These are phyloP conservation scores for Mastomys natalensis DNA, from an alignment of 2,113 vertebrate species.

Conservation along the genomic window DNA sequence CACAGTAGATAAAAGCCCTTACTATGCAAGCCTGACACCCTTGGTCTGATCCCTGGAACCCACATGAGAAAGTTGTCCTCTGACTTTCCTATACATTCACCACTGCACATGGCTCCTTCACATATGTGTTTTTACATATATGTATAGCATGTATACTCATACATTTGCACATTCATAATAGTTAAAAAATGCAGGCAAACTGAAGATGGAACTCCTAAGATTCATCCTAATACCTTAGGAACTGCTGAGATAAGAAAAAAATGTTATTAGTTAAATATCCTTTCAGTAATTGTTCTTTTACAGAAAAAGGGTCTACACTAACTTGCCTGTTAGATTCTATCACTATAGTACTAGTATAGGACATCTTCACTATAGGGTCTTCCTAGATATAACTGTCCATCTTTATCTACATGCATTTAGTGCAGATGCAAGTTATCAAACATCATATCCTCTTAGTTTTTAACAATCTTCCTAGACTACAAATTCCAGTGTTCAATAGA, in stretches of 20 bases:
- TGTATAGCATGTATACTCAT: not conserved
- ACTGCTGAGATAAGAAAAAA: not conserved
- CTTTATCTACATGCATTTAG: not conserved
- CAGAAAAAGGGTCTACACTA: not conserved
- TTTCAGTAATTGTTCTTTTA: constrained; percentile 25
- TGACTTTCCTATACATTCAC: not conserved
- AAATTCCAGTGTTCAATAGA: constrained; percentile 39
- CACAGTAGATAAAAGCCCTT: not conserved
- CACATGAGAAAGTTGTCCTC: not conserved
- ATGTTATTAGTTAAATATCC: not conserved
- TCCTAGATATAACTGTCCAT: not conserved
- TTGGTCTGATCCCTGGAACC: not conserved
- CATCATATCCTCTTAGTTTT: constrained; percentile 21
- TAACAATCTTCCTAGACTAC: constrained; percentile 25
- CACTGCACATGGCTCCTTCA: not conserved
- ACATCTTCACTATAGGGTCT: not conserved
- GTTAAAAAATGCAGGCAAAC: not conserved
- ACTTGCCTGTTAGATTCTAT: constrained; percentile 6
- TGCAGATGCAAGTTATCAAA: constrained; percentile 38
- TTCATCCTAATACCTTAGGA: not conserved
- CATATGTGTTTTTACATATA: not conserved
- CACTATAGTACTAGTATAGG: not conserved
- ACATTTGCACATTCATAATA: not conserved
- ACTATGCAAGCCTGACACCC: not conserved
- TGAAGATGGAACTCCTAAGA: not conserved